These are phyloP conservation scores for Choristoneura rosaceana DNA, from an alignment of 2,888 invertebrate species.

Conservation along the genomic window DNA sequence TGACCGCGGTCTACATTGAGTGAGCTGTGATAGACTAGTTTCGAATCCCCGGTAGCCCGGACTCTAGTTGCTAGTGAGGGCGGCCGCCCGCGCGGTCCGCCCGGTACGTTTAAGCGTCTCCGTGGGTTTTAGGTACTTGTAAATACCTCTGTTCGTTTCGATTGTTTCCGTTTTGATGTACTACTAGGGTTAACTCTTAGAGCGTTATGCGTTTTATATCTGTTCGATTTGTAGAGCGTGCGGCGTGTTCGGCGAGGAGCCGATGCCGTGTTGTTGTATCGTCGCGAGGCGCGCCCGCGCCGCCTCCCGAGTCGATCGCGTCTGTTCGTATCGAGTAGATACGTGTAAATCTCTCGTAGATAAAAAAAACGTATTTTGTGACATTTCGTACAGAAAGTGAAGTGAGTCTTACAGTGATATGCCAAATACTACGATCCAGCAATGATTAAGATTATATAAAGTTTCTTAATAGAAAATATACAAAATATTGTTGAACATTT, in stretches of 20 bases:
- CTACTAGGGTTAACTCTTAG: conserved; percentile 77
- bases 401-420: conserved; percentile 82
- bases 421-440: conserved; percentile 82
- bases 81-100: conserved; percentile 60
- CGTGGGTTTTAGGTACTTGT: conserved; percentile 72
- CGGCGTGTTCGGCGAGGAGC: conserved; percentile 66
- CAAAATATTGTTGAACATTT: conserved; percentile 83
- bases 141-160: conserved; percentile 76
- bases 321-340: conserved; percentile 20
- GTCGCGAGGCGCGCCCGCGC: conserved; percentile 43
- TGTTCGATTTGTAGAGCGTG: conserved; percentile 69
- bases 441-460: conserved; percentile 77
- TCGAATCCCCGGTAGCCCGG: conserved; percentile 67
- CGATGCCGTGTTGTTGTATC: conserved; percentile 66
- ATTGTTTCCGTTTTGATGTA: conserved; percentile 82
- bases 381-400: conserved; percentile 64
- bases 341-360: conserved; percentile 36
- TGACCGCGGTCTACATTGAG: conserved; percentile 60
- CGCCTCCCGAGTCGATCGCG: conserved; percentile 36
- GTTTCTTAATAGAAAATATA: conserved; percentile 83
- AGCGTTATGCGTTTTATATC: conserved; percentile 79
- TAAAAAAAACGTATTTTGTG: conserved; percentile 64
- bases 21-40: conserved; percentile 83
- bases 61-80: conserved; percentile 71
- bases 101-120: conserved; percentile 68